phyloP scores from a whole-genome alignment of 2,797 vertebrate species.

The Fistularia commersonii region DNA sequence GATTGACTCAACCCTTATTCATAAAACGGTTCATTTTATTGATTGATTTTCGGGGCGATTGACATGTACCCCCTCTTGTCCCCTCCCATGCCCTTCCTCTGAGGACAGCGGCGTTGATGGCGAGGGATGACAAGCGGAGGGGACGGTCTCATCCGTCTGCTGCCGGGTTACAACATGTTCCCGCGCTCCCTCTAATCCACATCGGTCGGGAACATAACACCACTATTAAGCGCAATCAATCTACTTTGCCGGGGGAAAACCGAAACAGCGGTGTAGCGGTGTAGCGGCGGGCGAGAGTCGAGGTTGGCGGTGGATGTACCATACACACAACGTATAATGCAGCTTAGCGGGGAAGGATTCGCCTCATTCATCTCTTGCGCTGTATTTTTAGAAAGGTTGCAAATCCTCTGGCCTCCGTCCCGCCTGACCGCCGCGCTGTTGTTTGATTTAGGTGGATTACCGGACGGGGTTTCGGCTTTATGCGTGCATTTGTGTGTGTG shows the following conservation, averaged over 20 bases:
- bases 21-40: too few relatives aligned
- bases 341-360: conserved; percentile 43
- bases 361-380: conserved; percentile 36
- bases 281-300: conserved; percentile 21
- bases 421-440: conserved; percentile 35
- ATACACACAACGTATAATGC: conserved; percentile 31
- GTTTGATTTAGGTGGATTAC: conserved; percentile 57
- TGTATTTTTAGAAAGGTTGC: conserved; percentile 49
- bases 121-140: conserved; percentile 13
- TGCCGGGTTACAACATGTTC: conserved; percentile 48
- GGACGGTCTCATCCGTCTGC: conserved; percentile 41
- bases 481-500: conserved; percentile 14
- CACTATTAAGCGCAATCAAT: conserved; percentile 51
- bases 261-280: background rate
- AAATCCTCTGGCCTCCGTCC: conserved; percentile 45
- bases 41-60: too few relatives aligned
- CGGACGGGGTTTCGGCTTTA: conserved; percentile 21
- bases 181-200: conserved; percentile 52
- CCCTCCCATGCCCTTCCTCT: conserved; percentile 15
- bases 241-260: conserved; percentile 30
- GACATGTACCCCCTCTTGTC: too few relatives aligned
- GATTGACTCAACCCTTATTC: too few relatives aligned
- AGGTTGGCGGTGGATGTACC: conserved; percentile 23
- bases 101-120: conserved; percentile 24
- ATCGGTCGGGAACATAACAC: conserved; percentile 53